Base-by-base conservation (phyloP, 1,140 invertebrate genomes). In the Drosophila kepulauana region DNA sequence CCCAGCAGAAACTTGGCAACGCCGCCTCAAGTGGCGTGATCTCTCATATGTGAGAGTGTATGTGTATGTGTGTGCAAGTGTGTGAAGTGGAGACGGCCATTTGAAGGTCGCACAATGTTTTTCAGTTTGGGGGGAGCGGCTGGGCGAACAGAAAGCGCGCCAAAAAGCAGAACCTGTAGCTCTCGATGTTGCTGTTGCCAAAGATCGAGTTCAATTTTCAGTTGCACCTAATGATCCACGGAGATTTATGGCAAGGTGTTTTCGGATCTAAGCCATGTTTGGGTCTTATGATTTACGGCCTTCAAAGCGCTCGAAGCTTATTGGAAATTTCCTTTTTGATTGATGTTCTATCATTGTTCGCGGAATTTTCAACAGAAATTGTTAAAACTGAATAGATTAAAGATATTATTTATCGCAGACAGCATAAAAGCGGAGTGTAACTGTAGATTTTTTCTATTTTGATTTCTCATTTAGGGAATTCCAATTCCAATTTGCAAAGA, bases 181-280 rank as follows among this genome's bases (percentile, higher is more conserved):
- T 41, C n/a, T 5, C 13, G 13, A 10, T 20, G 49, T 52, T 59
- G 48, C 41, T 13, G 66, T 74, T 66, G 63, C 65, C 49, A 65
- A 58, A 66, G 43, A 46, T 16, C 35, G 48, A 62, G 78, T 64
- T 74, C 56, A 73, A 80, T 80, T 80, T 82, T 80, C 66, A 75
- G 80, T 87, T 87, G 84, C 84, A 87, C 69, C 74, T 78, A 88
- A 87, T 84, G 80, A 88, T 79, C 25, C 11, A 68, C 64, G 30
- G 20, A 84, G 80, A 88, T 88, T 87, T 88, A 88, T 87, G 84
- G 80, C 80, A 77, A 82, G 71, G 64, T 77, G 77, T 72, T 82
- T 71, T 81, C 73, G 46, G 62, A 74, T 87, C 84, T 78, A 88
- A 87, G 64, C 77, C 84, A 74, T 71, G 51, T 88, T 79, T 70